Base-by-base conservation (phyloP, 2,797 vertebrate genomes). In the Eulemur albifrons region DNA sequence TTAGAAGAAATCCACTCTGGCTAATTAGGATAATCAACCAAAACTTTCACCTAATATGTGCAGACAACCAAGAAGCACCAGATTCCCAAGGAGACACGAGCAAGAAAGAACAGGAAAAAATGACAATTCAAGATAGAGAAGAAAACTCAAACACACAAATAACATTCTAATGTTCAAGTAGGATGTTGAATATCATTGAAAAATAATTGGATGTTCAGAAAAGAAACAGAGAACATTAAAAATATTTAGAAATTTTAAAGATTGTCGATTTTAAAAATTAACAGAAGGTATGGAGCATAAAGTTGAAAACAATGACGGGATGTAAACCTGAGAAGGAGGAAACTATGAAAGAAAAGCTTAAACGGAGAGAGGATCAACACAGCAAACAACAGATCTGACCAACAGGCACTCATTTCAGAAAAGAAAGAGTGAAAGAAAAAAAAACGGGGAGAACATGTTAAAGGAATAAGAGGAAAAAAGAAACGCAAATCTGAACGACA, bases 61-160 rank as follows among this genome's bases (percentile, higher is more conserved):
- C 57, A 90, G 67, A 77, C 30, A 75, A 85, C 32, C 88, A 96
- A 96, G 38, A 81, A 14, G n/a, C 25, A 12, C 18, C 50, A 93
- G n/a, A 93, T 88, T 79, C 80, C 25, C 83, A 65, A 96, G 48
- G 18, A 85, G 81, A 38, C 20, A 52, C 72, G 45, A 73, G 15
- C 27, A 90, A 45, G 23, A 72, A 92, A 77, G 30, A 59, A 87
- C 0, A 30, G 57, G n/a, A 79, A 70, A 59, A 70, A 38, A 20
- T 83, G 50, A 10, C 59, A 84, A 84, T 72, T 43, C 40, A 72
- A 57, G 25, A 43, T 32, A 69, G 43, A 38, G 57, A 87, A 88
- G 59, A 92, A 75, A 94, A 69, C 14, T 63, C 69, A 76, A 45
- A 79, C n/a, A n/a, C 4, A 61, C 3, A 69, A 73, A 77, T 35